Evolutionary conservation across 2,797 vertebrate species (phyloP).

Genomic region (Eleutherodactylus coqui): DNA sequence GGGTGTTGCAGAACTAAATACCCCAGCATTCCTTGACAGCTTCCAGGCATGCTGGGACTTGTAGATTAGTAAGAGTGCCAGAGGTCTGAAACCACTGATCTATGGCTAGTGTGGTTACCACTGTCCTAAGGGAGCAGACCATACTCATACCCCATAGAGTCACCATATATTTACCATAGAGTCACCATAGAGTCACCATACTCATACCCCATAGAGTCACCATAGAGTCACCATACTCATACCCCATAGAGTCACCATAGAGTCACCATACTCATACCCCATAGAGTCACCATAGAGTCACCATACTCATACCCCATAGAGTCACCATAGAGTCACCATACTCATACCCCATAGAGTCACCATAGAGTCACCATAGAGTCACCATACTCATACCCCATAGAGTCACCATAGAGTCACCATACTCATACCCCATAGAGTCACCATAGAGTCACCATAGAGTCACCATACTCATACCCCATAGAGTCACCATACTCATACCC

Average conservation of each 20-base stretch:
- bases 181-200: not conserved
- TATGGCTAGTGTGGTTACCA: not conserved
- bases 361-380: too few species aligned
- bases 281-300: not conserved
- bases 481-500: not conserved
- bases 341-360: not conserved
- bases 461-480: not conserved
- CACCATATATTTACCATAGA: not conserved
- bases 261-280: not conserved
- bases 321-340: not conserved
- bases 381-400: not conserved
- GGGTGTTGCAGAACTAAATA: not conserved
- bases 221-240: not conserved
- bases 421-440: not conserved
- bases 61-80: not conserved
- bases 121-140: not conserved
- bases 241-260: not conserved
- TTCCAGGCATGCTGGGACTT: not conserved
- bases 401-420: not conserved
- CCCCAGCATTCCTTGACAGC: not conserved
- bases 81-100: not conserved
- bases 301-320: not conserved
- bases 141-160: not conserved
- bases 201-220: not conserved
- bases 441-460: too few species aligned